Percentiles rank a stretch among this genome's conserved stretches.
phyloP scores from a whole-genome alignment of 2,113 vertebrate genomes.

The Brachypodius melanocephalos region DNA sequence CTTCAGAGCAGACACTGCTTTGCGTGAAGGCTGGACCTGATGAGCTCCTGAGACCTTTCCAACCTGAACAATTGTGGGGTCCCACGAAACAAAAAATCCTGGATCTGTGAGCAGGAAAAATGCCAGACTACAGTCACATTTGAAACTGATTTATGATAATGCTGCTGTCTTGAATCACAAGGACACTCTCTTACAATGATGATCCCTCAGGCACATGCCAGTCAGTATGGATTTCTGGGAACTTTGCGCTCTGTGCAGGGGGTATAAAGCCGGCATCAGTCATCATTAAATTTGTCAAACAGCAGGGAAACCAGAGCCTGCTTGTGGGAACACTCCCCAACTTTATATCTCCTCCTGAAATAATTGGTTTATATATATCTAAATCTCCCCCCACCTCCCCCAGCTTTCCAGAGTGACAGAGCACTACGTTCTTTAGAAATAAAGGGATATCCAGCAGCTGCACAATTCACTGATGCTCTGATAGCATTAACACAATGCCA shows the following conservation, averaged over 20 bases:
- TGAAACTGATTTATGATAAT: neutral
- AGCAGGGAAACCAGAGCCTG: neutral
- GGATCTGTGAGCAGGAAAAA: neutral
- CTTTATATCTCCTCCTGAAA: neutral
- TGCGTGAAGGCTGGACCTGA: neutral
- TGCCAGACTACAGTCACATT: fast-evolving
- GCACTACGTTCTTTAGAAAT: neutral
- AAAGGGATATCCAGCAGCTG: neutral
- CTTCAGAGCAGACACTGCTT: neutral
- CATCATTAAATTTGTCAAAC: neutral
- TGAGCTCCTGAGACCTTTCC: neutral
- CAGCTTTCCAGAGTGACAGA: neutral
- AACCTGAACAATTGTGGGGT: neutral
- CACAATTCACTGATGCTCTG: neutral
- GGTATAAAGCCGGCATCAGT: neutral
- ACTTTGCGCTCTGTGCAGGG: neutral
- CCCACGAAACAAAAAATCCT: neutral
- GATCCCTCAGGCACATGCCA: neutral
- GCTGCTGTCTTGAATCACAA: neutral
- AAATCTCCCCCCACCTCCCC: neutral
- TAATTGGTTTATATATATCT: neutral
- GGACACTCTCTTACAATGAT: neutral
- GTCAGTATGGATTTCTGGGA: neutral
- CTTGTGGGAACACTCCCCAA: neutral
- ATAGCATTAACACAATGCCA: neutral